These are phyloP conservation scores for Drosophila persimilis DNA, from an alignment of 1,140 invertebrate species.

Conservation along the genomic window DNA sequence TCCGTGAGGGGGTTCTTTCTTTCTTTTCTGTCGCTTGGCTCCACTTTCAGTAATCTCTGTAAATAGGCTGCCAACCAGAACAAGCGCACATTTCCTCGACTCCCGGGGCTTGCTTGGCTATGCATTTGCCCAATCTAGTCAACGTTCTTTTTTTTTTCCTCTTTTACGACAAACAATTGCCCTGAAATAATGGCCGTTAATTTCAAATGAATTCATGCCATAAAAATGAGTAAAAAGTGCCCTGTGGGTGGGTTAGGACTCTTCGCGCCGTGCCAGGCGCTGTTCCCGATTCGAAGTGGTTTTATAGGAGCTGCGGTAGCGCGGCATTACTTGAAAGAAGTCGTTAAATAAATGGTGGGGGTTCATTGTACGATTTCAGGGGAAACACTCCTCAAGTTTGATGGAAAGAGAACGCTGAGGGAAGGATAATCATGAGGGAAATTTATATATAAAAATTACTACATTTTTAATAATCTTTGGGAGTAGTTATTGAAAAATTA, in stretches of 20 bases:
- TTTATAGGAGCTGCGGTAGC: neutral
- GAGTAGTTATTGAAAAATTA: too few species aligned
- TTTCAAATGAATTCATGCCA: slow-evolving; percentile 44
- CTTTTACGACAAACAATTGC: slow-evolving; percentile 42
- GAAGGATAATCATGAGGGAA: too few species aligned
- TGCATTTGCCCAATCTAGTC: slow-evolving; percentile 16
- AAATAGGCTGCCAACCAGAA: slow-evolving; percentile 9
- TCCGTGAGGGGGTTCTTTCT: neutral
- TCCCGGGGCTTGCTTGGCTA: slow-evolving; percentile 8
- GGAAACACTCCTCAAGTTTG: too few species aligned
- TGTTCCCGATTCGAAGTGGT: slow-evolving; percentile 10
- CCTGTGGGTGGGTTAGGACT: slow-evolving; percentile 9
- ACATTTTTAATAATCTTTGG: too few species aligned
- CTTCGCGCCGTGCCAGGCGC: slow-evolving; percentile 25
- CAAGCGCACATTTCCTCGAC: slow-evolving; percentile 18
- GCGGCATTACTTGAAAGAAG: slow-evolving; percentile 19
- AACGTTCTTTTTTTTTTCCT: neutral
- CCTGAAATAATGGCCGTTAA: slow-evolving; percentile 33
- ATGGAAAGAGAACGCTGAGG: too few species aligned
- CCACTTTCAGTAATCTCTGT: slow-evolving; percentile 4
- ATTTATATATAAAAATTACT: too few species aligned
- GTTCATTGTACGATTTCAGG: neutral
- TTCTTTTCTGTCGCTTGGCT: neutral
- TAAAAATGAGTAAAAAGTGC: slow-evolving; percentile 25
- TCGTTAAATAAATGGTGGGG: slow-evolving; percentile 24